Percentiles rank a stretch among this genome's conserved stretches.
Conservation (phyloP, 2,888 invertebrate species). For the Mylabris sibirica region DNA sequence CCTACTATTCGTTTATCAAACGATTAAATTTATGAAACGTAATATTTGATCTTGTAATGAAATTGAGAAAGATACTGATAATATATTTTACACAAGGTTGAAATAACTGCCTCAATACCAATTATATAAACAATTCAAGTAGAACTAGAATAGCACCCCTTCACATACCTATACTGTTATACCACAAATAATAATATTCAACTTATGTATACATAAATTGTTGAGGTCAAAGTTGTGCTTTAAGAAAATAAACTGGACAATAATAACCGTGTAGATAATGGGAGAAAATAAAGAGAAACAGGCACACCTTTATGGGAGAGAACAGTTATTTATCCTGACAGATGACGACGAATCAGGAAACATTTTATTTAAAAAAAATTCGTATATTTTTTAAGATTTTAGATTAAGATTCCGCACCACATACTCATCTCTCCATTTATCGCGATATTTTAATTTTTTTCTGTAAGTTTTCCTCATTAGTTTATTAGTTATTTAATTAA, state of each 20-base stretch:
- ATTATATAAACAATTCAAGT: slow-evolving; percentile 38
- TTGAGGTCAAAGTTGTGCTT: slow-evolving; percentile 38
- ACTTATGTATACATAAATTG: slow-evolving; percentile 36
- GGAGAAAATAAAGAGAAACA: slow-evolving; percentile 20
- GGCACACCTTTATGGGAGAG: slow-evolving; percentile 19
- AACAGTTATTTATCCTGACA: slow-evolving; percentile 25
- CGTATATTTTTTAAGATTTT: too few species aligned
- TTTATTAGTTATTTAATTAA: too few species aligned
- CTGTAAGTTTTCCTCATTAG: background rate
- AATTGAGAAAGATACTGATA: background rate
- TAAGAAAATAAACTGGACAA: slow-evolving; percentile 29
- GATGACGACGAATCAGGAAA: too few species aligned
- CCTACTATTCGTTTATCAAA: background rate
- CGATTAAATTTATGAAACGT: slow-evolving; percentile 5
- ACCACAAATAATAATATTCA: slow-evolving; percentile 17
- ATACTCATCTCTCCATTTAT: too few species aligned
- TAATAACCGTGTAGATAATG: slow-evolving; percentile 21
- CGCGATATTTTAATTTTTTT: too few species aligned
- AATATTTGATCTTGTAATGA: background rate
- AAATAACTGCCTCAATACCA: slow-evolving; percentile 24
- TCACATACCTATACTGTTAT: slow-evolving; percentile 25
- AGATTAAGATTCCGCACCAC: too few species aligned
- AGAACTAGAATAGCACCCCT: slow-evolving; percentile 28
- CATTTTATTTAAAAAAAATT: too few species aligned
- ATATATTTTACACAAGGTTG: background rate